A percentile compares a stretch with the other conserved stretches of the same genome.
These are phyloP conservation scores for Dinomys branickii DNA, from an alignment of 2,113 vertebrate species.

Conservation along the genomic window DNA sequence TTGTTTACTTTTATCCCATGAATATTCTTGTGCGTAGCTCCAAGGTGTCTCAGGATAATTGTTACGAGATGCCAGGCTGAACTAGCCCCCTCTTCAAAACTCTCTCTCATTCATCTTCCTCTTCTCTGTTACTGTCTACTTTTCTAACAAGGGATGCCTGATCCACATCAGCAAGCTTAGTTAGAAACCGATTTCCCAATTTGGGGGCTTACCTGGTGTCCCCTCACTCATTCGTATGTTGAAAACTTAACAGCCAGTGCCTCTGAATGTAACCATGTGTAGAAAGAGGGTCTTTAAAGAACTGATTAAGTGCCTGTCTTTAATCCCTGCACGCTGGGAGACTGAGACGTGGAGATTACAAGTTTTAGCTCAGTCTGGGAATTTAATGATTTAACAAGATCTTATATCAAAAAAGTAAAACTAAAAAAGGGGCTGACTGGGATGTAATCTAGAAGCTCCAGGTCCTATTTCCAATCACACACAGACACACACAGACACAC, in stretches of 20 bases:
- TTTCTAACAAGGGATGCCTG: not conserved
- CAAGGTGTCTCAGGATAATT: not conserved
- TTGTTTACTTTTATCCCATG: not conserved
- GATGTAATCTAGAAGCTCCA: not conserved
- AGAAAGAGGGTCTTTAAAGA: not conserved
- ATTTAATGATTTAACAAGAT: not conserved
- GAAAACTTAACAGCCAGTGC: not conserved
- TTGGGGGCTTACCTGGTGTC: not conserved
- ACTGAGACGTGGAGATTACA: not conserved
- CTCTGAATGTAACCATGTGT: not conserved
- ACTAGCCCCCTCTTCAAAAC: not conserved
- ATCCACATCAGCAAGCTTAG: not conserved
- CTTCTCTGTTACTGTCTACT: not conserved
- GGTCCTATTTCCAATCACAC: not conserved
- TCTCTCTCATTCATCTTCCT: not conserved
- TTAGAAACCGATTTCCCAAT: not conserved
- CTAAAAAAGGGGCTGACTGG: not conserved
- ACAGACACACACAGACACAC: not conserved
- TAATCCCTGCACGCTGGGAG: not conserved
- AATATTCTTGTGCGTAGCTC: not conserved
- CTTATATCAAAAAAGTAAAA: not conserved
- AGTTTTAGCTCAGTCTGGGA: not conserved
- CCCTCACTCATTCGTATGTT: accelerated
- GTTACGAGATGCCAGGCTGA: not conserved
- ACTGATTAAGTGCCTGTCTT: not conserved